A percentile compares a stretch with the other conserved stretches of the same genome.
Evolutionary conservation across 1,140 invertebrate species (phyloP).

Genomic region (Charaxes varanes): DNA sequence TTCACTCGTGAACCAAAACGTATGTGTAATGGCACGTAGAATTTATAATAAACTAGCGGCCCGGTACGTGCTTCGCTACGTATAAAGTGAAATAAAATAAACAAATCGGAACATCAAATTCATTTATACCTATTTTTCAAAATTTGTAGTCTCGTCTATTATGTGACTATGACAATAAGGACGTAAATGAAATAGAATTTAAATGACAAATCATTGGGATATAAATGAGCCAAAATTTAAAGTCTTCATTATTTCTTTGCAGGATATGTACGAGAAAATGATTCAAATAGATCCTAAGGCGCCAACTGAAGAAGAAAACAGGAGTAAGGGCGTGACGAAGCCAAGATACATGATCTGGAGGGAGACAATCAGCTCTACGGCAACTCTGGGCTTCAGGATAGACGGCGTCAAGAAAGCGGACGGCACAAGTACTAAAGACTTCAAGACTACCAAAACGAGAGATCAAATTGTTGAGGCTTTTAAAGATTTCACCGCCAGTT

Average conservation of each 20-base stretch:
- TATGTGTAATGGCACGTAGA: too few species aligned
- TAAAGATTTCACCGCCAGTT: constrained; percentile 86
- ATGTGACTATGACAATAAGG: too few species aligned
- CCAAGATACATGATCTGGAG: constrained; percentile 98
- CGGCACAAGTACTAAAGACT: constrained; percentile 93
- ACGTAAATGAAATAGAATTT: too few species aligned
- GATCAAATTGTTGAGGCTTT: constrained; percentile 89
- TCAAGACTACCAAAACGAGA: constrained; percentile 94
- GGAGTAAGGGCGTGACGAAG: constrained; percentile 93
- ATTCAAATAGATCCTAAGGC: constrained; percentile 93
- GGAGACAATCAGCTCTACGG: constrained; percentile 97
- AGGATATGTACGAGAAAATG: constrained; percentile 99
- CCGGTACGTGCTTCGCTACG: too few species aligned
- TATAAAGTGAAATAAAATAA: too few species aligned
- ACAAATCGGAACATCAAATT: too few species aligned
- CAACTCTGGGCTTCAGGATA: constrained; percentile 95
- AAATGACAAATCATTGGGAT: too few species aligned
- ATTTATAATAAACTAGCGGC: too few species aligned
- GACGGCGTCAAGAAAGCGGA: constrained; percentile 94
- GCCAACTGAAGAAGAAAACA: constrained; percentile 92
- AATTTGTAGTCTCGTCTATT: too few species aligned
- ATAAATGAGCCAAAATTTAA: constrained; percentile 1
- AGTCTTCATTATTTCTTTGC: constrained; percentile 30
- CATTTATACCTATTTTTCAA: too few species aligned
- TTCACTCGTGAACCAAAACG: too few species aligned